Base-by-base conservation (phyloP, 2,888 invertebrate species). In the Parnassius orleans region DNA sequence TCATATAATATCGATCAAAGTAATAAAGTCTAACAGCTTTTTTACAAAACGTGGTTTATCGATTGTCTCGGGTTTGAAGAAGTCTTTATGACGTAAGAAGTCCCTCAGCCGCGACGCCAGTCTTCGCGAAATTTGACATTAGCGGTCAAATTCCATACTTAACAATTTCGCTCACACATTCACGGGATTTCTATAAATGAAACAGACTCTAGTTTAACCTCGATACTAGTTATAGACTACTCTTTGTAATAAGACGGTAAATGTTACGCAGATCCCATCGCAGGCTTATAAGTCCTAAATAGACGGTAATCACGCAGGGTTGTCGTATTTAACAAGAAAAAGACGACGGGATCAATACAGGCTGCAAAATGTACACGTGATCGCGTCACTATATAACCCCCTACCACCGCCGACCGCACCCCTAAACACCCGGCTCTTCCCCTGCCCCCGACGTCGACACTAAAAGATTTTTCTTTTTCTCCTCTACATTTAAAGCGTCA, bases 351-450 rank as follows among this genome's bases (percentile, higher is more conserved):
- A 90, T 90, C 90, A 90, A 90, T 90, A 90, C 88, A 80, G 78
- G 84, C 89, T 89, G 89, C 90, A 90, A 90, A 90, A 89, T 88
- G 86, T 89, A 90, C 89, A 90, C 90, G 89, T 90, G 88, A 89
- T 90, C 90, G 86, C 86, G 87, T 87, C 87, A 90, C 90, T 90
- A 89, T 87, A 88, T 87, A 90, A 86, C 88, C 85, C 85, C 86
- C 87, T 83, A 87, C 84, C 80, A 80, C 84, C 83, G 78, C 80
- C 79, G 79, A 77, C 79, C 79, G 80, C 82, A 79, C 86, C 87
- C 86, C 84, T 83, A 78, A 79, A 84, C 83, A 86, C 83, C 89
- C 86, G 85, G 78, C 72, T 77, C 75, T 79, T 79, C 80, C 79
- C 76, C 80, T 69, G 69, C 79, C 80, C 83, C 79, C 80, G 75